phyloP scores from a whole-genome alignment of 2,888 invertebrate species.

The Conomelus anceps region DNA sequence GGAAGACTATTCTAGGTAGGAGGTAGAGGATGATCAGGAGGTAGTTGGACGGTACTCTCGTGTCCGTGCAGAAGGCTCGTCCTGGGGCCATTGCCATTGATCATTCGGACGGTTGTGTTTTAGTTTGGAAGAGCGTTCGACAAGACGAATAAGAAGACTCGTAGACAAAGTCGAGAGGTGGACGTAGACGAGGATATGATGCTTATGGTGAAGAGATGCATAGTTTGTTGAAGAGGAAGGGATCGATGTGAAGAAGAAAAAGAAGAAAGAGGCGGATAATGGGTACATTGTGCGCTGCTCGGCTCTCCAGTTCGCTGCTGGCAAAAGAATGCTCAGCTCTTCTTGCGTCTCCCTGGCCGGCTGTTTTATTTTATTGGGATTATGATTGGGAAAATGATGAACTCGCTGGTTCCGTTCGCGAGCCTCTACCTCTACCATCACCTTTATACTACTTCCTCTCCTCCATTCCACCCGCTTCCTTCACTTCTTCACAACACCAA shows the following conservation, averaged over 20 bases:
- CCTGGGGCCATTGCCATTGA: neutral
- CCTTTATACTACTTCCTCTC: neutral
- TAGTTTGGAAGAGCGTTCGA: neutral
- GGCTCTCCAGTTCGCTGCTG: neutral
- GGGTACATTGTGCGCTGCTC: slow-evolving; percentile 1
- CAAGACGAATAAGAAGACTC: neutral
- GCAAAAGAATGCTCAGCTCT: neutral
- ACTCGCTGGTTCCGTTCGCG: neutral
- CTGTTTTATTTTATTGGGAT: slow-evolving; percentile 1
- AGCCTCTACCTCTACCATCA: neutral
- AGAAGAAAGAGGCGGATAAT: neutral
- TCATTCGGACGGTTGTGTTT: neutral
- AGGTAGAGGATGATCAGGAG: no score
- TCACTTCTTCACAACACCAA: neutral
- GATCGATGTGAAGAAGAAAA: neutral
- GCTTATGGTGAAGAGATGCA: neutral
- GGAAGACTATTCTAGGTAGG: no score
- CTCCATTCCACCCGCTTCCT: neutral
- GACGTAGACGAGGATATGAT: no score
- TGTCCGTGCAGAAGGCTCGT: neutral
- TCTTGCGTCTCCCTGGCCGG: neutral
- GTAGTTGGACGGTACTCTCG: neutral
- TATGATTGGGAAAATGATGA: slow-evolving; percentile 12
- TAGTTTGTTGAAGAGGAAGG: neutral
- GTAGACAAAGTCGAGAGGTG: neutral